Evolutionary conservation across 2,113 vertebrate genomes (phyloP), one percentile per base, ranked within the genome.

Genomic region (Dendropsophus ebraccatus): DNA sequence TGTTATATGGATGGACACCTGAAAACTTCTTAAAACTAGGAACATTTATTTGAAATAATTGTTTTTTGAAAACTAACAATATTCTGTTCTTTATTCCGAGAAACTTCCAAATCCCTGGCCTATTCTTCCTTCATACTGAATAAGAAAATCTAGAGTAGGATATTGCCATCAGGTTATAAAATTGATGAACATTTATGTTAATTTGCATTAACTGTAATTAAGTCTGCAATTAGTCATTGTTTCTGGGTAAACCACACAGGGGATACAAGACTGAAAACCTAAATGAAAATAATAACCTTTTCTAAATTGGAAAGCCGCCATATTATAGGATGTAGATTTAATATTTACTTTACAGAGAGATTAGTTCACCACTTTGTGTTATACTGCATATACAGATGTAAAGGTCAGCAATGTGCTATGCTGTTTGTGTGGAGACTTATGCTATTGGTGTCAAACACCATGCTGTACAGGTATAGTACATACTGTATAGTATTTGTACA

Each of bases 181-280:
- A 78, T 9, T 78, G 50, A 78, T 78, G 28, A 78, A 32, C 76
- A 78, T 35, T 78, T 78, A 56, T 78, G 50, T 37, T 78, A 54
- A 78, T 78, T 78, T 78, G 21, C 17, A 78, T 78, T 56, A 78
- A 56, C 30, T 78, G 76, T 58, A 78, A 78, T 77, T 52, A 77
- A 54, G 47, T 54, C 8, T 77, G 49, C 28, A 77, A 77, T 78
- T 78, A 78, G 52, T 78, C 50, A 56, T 58, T 78, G 32, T 56
- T 54, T 78, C 17, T 78, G 30, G 76, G 30, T 78, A 56, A 78
- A 58, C 21, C 19, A 78, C 76, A 78, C 4, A 56, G 52, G n/a
- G 50, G 52, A 78, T n/a, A 37, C 3, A 4, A 23, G 12, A 19
- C 50, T 58, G 52, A 5, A 56, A 56, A 78, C 11, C 19, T 37